Evolutionary conservation across 2,797 vertebrate species (phyloP).

Genomic region (Bradypus variegatus): DNA sequence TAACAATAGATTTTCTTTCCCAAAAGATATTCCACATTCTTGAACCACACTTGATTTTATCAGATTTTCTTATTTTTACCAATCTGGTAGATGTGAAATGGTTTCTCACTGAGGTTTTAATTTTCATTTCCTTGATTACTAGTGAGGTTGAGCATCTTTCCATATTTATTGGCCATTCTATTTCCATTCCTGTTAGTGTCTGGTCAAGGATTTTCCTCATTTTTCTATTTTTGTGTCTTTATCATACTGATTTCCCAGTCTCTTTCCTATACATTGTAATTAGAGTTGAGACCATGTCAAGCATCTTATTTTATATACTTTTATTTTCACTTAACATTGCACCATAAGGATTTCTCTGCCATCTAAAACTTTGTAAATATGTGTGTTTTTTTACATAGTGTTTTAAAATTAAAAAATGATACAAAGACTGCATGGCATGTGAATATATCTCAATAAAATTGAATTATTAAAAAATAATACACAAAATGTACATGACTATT

Average conservation of each 20-base stretch:
- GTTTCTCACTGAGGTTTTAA: neutral
- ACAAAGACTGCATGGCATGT: neutral
- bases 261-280: neutral
- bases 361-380: neutral
- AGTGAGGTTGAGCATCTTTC: neutral
- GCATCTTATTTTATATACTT: constrained; percentile 11
- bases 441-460: too few species aligned
- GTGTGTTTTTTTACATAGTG: neutral
- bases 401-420: neutral
- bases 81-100: neutral
- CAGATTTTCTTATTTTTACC: neutral
- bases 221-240: neutral
- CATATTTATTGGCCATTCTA: neutral
- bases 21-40: neutral
- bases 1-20: neutral
- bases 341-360: neutral
- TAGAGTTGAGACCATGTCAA: neutral
- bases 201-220: neutral
- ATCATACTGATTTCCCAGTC: neutral
- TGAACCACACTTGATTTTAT: neutral
- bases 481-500: too few species aligned
- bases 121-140: neutral
- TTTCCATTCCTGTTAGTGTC: neutral
- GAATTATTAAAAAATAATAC: too few species aligned
- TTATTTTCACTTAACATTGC: constrained; percentile 1